These are phyloP conservation scores for Rhinichthys osculus DNA, from an alignment of 2,797 vertebrate genomes.

Conservation along the genomic window DNA sequence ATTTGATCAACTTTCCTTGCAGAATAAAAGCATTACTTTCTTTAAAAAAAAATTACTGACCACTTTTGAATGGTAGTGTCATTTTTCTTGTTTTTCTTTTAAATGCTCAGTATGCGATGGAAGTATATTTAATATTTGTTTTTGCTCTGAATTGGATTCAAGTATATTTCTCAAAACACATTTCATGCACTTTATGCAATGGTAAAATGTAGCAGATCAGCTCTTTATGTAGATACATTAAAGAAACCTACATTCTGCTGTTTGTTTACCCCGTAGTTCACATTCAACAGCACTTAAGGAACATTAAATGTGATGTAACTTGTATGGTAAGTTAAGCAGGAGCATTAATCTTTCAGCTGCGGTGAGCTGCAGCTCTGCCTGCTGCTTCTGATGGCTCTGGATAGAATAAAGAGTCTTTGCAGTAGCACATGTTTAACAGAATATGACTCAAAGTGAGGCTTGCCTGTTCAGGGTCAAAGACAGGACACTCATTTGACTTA, in stretches of 20 bases:
- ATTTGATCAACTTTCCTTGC: background rate
- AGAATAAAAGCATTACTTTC: background rate
- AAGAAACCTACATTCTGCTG: background rate
- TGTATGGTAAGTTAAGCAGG: background rate
- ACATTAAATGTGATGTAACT: slow-evolving; percentile 7
- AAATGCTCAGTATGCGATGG: background rate
- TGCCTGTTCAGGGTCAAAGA: slow-evolving; percentile 2
- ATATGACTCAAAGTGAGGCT: background rate
- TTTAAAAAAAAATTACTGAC: background rate
- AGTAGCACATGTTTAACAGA: background rate
- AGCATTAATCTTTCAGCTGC: background rate
- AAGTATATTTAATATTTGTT: background rate
- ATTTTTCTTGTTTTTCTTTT: background rate
- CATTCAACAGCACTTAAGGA: slow-evolving; percentile 1
- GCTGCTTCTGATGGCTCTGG: background rate
- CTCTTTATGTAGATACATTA: background rate
- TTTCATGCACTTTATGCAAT: background rate
- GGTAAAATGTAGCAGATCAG: background rate
- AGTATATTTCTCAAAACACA: background rate
- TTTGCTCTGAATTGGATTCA: background rate
- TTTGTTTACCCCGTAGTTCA: background rate
- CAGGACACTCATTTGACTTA: background rate
- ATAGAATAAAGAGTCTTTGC: background rate
- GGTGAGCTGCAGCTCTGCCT: background rate
- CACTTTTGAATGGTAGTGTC: background rate